phyloP scores from a whole-genome alignment of 2,113 vertebrate species.

The Paramormyrops kingsleyae region DNA sequence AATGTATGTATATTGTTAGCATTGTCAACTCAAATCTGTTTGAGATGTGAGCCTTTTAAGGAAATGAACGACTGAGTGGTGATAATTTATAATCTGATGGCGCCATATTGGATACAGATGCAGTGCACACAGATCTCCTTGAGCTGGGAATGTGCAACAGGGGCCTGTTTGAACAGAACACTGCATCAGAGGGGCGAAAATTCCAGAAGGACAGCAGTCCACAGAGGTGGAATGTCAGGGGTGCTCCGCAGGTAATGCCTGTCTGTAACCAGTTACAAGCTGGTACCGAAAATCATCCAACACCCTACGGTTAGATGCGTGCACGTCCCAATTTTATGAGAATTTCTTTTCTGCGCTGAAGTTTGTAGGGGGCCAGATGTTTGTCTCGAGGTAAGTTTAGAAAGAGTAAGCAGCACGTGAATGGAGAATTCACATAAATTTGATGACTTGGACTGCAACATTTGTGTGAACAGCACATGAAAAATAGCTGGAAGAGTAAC shows the following conservation, averaged over 20 bases:
- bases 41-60: not conserved
- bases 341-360: not conserved
- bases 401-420: not conserved
- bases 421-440: not conserved
- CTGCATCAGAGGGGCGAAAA: not conserved
- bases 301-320: not conserved
- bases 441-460: not conserved
- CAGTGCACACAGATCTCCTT: not conserved
- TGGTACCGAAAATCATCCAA: not conserved
- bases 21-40: not conserved
- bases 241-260: not conserved
- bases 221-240: not conserved
- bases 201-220: not conserved
- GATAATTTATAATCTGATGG: not conserved
- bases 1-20: not conserved
- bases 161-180: not conserved
- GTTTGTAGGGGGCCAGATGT: not conserved
- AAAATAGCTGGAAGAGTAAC: not conserved
- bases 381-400: not conserved
- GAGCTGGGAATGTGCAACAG: not conserved
- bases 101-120: not conserved
- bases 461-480: not conserved
- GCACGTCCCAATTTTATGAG: not conserved
- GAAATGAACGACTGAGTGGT: not conserved
- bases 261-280: not conserved